Conservation (phyloP, 1,140 invertebrate species). For the Oryctes rhinoceros region DNA sequence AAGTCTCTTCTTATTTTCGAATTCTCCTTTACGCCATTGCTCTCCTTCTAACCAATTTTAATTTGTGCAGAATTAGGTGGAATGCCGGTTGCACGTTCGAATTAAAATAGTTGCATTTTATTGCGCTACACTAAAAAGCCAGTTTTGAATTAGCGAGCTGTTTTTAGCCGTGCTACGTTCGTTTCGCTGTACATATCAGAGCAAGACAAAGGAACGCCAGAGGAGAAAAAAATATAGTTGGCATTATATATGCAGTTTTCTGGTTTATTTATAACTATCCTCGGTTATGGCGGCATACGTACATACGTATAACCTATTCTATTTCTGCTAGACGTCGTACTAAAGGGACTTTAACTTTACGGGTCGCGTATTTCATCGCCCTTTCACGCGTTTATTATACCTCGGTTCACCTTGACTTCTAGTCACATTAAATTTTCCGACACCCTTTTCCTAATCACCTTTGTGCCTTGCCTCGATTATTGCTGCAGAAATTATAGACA, state of each 20-base stretch:
- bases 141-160: constrained; percentile 18
- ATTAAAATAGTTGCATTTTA: constrained; percentile 26
- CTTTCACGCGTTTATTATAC: too few relatives aligned
- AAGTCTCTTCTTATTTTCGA: too few relatives aligned
- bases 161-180: background rate
- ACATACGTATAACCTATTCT: too few relatives aligned
- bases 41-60: background rate
- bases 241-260: constrained; percentile 1
- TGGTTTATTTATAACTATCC: background rate
- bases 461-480: too few relatives aligned
- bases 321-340: too few relatives aligned
- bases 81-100: constrained; percentile 10
- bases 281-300: background rate
- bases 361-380: too few relatives aligned
- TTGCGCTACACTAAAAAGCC: background rate
- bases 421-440: too few relatives aligned
- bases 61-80: constrained; percentile 16
- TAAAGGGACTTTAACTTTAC: too few relatives aligned
- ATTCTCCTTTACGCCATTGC: background rate
- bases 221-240: background rate
- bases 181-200: background rate
- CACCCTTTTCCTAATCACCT: too few relatives aligned
- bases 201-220: background rate
- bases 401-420: too few relatives aligned
- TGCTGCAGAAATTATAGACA: too few relatives aligned